These are phyloP conservation scores for Planiliza haematocheilus DNA, from an alignment of 2,113 vertebrate genomes.

Conservation along the genomic window DNA sequence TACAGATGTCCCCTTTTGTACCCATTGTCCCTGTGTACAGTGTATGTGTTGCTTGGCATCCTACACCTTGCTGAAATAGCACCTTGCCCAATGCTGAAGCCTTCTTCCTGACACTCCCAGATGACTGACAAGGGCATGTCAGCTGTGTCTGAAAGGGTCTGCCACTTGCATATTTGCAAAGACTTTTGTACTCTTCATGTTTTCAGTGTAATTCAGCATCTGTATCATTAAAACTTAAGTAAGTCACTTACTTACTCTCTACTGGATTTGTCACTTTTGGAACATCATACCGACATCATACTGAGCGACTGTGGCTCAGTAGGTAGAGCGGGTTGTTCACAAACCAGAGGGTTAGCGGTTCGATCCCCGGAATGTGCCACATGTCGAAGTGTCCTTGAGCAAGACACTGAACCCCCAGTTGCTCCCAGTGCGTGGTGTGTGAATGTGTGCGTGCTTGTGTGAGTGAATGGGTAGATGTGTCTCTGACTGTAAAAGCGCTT, in stretches of 20 bases:
- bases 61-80: slow-evolving; percentile 74
- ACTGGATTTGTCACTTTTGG: background rate
- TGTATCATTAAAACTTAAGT: slow-evolving; percentile 13
- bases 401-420: no score
- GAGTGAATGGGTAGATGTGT: no score
- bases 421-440: no score
- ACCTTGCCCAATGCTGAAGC: slow-evolving; percentile 57
- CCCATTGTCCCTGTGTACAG: slow-evolving; percentile 47
- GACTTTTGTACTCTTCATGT: background rate
- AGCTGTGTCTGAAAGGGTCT: slow-evolving; percentile 30
- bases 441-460: no score
- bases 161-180: slow-evolving; percentile 33
- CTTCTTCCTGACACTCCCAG: slow-evolving; percentile 60
- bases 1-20: slow-evolving; percentile 65
- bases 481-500: no score
- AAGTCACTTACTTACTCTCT: background rate
- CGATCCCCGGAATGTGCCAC: no score
- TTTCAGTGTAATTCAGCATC: slow-evolving; percentile 11
- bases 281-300: no score
- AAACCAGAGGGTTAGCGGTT: no score
- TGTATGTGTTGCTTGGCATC: slow-evolving; percentile 71
- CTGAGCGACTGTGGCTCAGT: no score
- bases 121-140: slow-evolving; percentile 44
- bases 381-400: no score
- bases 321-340: no score